These are phyloP conservation scores for Syngnathus rostellatus DNA, from an alignment of 2,797 vertebrate species.

Conservation along the genomic window DNA sequence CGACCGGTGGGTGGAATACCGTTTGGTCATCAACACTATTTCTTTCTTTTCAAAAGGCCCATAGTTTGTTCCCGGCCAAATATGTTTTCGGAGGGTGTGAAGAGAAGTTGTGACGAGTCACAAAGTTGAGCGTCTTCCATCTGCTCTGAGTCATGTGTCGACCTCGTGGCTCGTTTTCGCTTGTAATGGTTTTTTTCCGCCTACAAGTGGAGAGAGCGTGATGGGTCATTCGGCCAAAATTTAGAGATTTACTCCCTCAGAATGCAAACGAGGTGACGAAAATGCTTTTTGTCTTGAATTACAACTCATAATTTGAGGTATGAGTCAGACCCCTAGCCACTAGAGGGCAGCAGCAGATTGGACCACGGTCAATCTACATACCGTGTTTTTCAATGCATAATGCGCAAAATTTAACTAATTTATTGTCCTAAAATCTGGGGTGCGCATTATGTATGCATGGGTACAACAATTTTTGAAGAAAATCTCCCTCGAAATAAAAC, in stretches of 20 bases:
- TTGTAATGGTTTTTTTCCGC: background rate
- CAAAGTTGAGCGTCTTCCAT: background rate
- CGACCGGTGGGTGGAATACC: too few relatives aligned
- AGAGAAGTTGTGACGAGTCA: background rate
- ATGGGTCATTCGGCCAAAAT: background rate
- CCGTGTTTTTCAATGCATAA: too few relatives aligned
- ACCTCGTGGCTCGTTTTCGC: background rate
- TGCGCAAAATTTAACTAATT: too few relatives aligned
- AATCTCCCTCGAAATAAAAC: too few relatives aligned
- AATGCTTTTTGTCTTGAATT: background rate
- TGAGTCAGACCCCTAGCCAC: too few relatives aligned
- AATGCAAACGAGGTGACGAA: background rate
- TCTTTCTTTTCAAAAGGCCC: background rate
- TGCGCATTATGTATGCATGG: too few relatives aligned
- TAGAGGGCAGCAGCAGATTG: too few relatives aligned
- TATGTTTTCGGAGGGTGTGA: background rate
- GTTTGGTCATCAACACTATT: too few relatives aligned
- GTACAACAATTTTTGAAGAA: too few relatives aligned
- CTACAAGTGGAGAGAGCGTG: background rate
- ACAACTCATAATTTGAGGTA: too few relatives aligned
- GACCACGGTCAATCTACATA: too few relatives aligned
- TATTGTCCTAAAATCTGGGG: too few relatives aligned
- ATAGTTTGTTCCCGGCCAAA: background rate
- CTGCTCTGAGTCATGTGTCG: background rate
- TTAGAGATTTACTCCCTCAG: background rate